Percentiles rank a stretch among this genome's conserved stretches.
Evolutionary conservation across 2,888 invertebrate species (phyloP).

Genomic region (Lasius fuliginosus): DNA sequence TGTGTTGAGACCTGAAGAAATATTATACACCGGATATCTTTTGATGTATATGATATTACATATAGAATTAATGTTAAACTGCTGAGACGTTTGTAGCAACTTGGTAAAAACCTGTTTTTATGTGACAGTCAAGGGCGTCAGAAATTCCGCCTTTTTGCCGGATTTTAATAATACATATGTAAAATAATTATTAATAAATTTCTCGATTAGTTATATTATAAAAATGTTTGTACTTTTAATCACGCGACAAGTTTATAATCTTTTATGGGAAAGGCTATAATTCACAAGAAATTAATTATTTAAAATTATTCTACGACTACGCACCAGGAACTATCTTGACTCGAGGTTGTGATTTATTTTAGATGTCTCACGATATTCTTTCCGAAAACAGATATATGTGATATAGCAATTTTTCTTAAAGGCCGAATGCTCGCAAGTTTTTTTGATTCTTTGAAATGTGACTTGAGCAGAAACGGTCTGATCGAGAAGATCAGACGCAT

Average conservation of each 20-base stretch:
- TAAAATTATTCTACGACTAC: neutral
- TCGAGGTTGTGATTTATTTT: neutral
- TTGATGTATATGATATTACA: neutral
- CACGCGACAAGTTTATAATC: neutral
- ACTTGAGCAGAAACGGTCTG: neutral
- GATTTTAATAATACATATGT: neutral
- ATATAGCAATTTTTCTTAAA: neutral
- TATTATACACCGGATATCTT: neutral
- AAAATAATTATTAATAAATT: constrained; percentile 16
- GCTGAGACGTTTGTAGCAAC: neutral
- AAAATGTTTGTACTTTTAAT: neutral
- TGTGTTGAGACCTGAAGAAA: neutral
- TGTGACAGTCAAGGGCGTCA: neutral
- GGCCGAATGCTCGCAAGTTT: too few species aligned
- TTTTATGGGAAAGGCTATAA: neutral
- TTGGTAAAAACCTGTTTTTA: neutral
- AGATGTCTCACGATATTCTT: too few species aligned
- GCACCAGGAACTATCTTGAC: neutral
- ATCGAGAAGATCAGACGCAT: neutral
- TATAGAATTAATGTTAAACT: neutral
- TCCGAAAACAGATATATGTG: neutral
- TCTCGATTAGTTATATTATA: neutral
- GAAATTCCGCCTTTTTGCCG: neutral
- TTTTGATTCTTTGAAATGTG: neutral
- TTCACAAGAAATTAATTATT: neutral